Evolutionary conservation across 2,797 vertebrate species (phyloP), one percentile per base, ranked within the genome.

Genomic region (Neostethus bicornis): DNA sequence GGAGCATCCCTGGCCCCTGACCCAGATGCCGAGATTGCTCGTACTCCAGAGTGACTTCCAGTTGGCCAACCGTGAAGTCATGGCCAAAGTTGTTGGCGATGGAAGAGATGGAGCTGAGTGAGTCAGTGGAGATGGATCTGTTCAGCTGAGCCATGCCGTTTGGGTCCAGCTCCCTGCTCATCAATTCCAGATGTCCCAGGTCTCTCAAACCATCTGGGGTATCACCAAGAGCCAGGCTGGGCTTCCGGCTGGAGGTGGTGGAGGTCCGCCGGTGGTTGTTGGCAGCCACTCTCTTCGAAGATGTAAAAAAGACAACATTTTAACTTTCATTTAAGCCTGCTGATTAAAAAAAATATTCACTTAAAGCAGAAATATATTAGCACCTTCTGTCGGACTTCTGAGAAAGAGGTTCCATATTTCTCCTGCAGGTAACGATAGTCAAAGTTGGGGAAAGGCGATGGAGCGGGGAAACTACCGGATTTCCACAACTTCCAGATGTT

Each of bases 401-500:
- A 77, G 57, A 86, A 88, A 2, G 90, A 92, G 2, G 85, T 93
- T 13, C 97, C 96, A 34, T 99, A 99, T 81, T 99, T 99, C 62
- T 95, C 93, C 85, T 97, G 93, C 43, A 99, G 93, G 83, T 97
- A 98, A 7, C 93, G 91, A 81, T 96, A 96, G 88, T 99, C 94
- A 5, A 98, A 99, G 89, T 99, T 99, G 2, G 97, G 97, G 80
- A 96, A 99, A 0, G 97, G 97, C 1, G 97, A 98, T 0, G 96
- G 96, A 0, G 93, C 86, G 0, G 97, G 95, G 78, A 96, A 99
- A 45, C 87, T 91, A 10, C 96, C 96, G 0, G 97, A 97, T 20
- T 92, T 95, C 93, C 94, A 98, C 37, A 99, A 86, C 79, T 93
- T 98, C 97, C 97, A 99, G 70, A 99, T 92, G 85, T 96, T 98